Percentiles rank a stretch among this genome's conserved stretches.
Evolutionary conservation across 2,888 invertebrate species (phyloP).

Genomic region (Polyommatus iphigenia): DNA sequence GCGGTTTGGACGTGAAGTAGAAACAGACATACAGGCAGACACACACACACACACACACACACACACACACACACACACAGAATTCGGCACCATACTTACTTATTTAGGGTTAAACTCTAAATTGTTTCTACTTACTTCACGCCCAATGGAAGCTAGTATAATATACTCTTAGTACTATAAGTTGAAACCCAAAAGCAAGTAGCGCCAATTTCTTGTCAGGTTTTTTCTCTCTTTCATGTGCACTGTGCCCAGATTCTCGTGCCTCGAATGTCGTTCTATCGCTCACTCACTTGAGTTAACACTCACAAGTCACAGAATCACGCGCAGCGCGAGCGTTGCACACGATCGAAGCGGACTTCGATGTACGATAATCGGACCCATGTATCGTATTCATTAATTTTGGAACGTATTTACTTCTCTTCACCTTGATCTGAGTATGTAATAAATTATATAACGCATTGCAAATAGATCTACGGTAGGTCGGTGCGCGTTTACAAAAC

Average conservation of each 20-base stretch:
- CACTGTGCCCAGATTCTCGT: background rate
- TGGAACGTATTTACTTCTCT: conserved; percentile 4
- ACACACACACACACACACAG: too few species aligned
- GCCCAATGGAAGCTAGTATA: too few species aligned
- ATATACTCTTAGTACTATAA: too few species aligned
- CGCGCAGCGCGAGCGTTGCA: background rate
- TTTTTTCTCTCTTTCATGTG: background rate
- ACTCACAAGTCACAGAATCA: background rate
- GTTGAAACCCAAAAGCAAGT: background rate
- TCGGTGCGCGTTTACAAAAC: conserved; percentile 8
- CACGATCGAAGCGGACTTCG: background rate
- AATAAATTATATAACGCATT: conserved; percentile 25
- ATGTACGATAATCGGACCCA: background rate
- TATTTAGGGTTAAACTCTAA: too few species aligned
- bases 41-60: too few species aligned
- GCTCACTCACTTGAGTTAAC: too few species aligned
- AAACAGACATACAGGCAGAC: too few species aligned
- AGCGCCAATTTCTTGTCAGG: background rate
- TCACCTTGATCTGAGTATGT: conserved; percentile 25
- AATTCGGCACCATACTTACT: too few species aligned
- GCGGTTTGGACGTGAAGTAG: too few species aligned
- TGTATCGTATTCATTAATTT: background rate
- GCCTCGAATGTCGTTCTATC: background rate
- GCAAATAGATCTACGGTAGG: background rate
- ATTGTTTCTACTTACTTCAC: too few species aligned